phyloP scores from a whole-genome alignment of 2,797 vertebrate genomes.

The Rhadinocentrus ornatus region DNA sequence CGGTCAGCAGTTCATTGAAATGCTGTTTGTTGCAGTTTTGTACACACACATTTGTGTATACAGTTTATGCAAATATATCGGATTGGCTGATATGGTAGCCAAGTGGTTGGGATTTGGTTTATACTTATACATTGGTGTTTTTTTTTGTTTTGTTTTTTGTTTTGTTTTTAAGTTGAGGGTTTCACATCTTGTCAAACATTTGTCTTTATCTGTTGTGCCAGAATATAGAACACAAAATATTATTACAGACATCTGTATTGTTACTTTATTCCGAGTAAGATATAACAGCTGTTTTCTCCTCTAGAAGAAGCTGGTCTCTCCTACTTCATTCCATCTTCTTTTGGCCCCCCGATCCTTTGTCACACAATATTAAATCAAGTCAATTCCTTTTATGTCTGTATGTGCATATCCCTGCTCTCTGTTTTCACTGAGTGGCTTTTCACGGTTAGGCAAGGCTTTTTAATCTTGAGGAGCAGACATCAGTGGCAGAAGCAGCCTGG shows the following conservation, averaged over 20 bases:
- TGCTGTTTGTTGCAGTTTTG: background rate
- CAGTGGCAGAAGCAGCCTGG: constrained; percentile 53
- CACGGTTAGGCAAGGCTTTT: constrained; percentile 76
- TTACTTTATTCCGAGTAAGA: constrained; percentile 52
- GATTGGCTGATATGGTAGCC: too few relatives aligned
- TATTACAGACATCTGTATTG: constrained; percentile 5
- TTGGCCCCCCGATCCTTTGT: constrained; percentile 62
- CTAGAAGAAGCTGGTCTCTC: constrained; percentile 44
- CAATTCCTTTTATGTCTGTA: constrained; percentile 60
- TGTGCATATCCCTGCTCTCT: constrained; percentile 59
- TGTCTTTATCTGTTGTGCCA: background rate
- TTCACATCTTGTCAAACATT: constrained; percentile 8
- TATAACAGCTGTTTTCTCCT: constrained; percentile 47
- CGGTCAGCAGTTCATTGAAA: background rate
- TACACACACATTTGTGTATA: background rate
- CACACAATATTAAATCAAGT: constrained; percentile 65
- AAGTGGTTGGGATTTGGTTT: too few relatives aligned
- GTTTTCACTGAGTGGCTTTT: constrained; percentile 70
- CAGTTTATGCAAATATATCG: background rate
- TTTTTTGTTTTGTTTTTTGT: too few relatives aligned
- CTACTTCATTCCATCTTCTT: constrained; percentile 15
- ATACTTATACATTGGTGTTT: too few relatives aligned
- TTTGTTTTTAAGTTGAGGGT: background rate
- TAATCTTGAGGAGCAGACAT: constrained; percentile 69
- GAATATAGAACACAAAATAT: background rate